A percentile compares a stretch with the other conserved stretches of the same genome.
phyloP scores from a whole-genome alignment of 1,140 invertebrate species.

The Leptoteleia sp. region DNA sequence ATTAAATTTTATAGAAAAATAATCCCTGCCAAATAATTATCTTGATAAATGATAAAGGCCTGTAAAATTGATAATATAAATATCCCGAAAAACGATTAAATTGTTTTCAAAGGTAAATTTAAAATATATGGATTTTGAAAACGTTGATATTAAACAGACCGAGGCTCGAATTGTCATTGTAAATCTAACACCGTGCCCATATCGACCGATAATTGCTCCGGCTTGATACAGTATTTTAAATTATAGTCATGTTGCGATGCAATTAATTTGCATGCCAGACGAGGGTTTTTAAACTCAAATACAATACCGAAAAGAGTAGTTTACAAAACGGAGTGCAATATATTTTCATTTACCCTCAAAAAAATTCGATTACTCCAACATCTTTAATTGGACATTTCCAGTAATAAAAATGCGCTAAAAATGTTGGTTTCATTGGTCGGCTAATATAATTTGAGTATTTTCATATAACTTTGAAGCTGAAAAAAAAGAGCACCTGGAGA shows the following conservation, averaged over 20 bases:
- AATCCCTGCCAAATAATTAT: too few relatives aligned
- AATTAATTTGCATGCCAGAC: constrained; percentile 62
- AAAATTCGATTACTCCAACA: too few relatives aligned
- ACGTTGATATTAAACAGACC: constrained; percentile 62
- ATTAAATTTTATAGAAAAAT: too few relatives aligned
- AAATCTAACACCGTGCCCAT: constrained; percentile 61
- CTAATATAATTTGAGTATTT: too few relatives aligned
- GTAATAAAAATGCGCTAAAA: too few relatives aligned
- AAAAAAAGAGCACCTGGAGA: too few relatives aligned
- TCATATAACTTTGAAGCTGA: too few relatives aligned
- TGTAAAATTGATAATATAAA: constrained; percentile 4
- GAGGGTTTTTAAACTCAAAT: constrained; percentile 12
- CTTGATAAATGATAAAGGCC: background rate
- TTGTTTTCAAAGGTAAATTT: constrained; percentile 10
- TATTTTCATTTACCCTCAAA: too few relatives aligned
- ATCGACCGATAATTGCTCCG: constrained; percentile 69
- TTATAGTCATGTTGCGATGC: constrained; percentile 61
- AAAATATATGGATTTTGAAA: constrained; percentile 18
- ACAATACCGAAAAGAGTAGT: constrained; percentile 1
- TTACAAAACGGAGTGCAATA: too few relatives aligned
- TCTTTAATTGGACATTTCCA: too few relatives aligned
- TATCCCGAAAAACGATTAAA: constrained; percentile 6
- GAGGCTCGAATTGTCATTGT: constrained; percentile 55
- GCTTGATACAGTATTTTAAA: constrained; percentile 57
- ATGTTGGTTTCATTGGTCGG: too few relatives aligned